Evolutionary conservation across 2,888 invertebrate genomes (phyloP), one percentile per base, ranked within the genome.

Genomic region (Rapana venosa): DNA sequence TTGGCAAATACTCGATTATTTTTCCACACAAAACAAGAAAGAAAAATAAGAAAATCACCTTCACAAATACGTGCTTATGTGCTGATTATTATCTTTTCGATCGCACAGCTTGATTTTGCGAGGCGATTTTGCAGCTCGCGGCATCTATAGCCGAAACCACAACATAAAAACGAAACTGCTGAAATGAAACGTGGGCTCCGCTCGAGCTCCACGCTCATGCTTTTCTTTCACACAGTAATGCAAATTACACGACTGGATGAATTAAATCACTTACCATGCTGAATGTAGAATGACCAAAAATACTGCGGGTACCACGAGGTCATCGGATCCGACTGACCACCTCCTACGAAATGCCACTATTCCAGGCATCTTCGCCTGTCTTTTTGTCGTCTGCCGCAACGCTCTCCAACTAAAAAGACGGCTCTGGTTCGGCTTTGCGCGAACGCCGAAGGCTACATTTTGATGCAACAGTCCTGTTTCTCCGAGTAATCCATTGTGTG

Each of bases 281-380:
- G 97, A 96, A 96, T 98, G 98, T 93, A 98, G 96, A 91, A 97
- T 96, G 96, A 98, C 97, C 90, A 98, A 97, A 96, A 98, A 97
- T 92, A 97, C 97, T 90, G 98, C 98, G 70, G 98, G 98, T 88
- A 98, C 98, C 93, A 98, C 98, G 93, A 98, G 97, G 96, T 98
- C 98, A 97, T 98, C 98, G 92, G 98, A 98, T 93, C 98, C 98
- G 93, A 98, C 98, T 95, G 98, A 97, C 98, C 98, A 98, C 94
- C 98, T 97, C 94, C 98, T 97, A 94, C 97, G 97, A 96, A 98
- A 98, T 92, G 98, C 98, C 93, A 98, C 97, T 95, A 98, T 97
- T 93, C 98, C 98, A 93, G 98, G 98, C 98, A 98, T 98, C 89
- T 89, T 85, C 66, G 22, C 70, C 20, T 26, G 26, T 32, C 15